phyloP scores from a whole-genome alignment of 2,113 vertebrate genomes.

The Microtus pennsylvanicus region DNA sequence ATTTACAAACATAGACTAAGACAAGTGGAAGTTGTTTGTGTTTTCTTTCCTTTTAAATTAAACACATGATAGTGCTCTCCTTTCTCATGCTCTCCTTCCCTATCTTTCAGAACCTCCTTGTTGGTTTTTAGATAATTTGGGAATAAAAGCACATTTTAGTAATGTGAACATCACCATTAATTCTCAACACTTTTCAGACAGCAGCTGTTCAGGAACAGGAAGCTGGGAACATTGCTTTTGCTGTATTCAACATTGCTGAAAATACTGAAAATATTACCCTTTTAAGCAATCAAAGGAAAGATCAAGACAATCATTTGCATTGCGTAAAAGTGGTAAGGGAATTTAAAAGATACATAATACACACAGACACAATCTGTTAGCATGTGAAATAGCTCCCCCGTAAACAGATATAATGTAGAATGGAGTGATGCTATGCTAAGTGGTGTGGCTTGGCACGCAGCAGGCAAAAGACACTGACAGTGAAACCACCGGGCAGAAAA shows the following conservation, averaged over 20 bases:
- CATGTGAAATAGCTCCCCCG: not conserved
- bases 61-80: not conserved
- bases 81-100: not conserved
- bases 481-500: not conserved
- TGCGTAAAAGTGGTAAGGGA: not conserved
- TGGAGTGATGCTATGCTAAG: not conserved
- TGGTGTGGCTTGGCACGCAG: not conserved
- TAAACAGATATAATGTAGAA: not conserved
- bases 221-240: not conserved
- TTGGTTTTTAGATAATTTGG: conserved; percentile 38
- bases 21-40: not conserved
- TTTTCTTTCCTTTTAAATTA: not conserved
- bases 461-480: not conserved
- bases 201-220: not conserved
- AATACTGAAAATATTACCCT: not conserved
- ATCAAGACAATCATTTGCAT: conserved; percentile 11
- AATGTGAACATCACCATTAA: not conserved
- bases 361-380: not conserved
- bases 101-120: conserved; percentile 60
- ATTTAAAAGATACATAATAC: not conserved
- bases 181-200: conserved; percentile 36
- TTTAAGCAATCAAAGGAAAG: not conserved
- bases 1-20: not conserved
- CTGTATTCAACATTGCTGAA: not conserved
- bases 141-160: not conserved